Percentiles rank a stretch among this genome's conserved stretches.
These are phyloP conservation scores for Mallotus villosus DNA, from an alignment of 2,797 vertebrate genomes.

Conservation along the genomic window DNA sequence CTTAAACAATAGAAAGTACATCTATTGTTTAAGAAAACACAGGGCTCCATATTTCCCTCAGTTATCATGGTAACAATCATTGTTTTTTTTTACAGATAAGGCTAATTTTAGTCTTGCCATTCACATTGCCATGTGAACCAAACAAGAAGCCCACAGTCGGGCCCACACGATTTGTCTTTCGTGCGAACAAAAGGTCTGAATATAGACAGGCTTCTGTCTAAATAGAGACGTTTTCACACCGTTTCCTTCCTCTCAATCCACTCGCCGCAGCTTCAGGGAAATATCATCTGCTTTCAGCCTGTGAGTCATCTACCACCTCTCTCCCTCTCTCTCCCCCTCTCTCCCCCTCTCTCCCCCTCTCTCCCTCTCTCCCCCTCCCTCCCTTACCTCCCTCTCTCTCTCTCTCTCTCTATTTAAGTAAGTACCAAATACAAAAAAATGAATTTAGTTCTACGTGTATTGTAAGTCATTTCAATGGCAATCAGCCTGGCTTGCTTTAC, in stretches of 20 bases:
- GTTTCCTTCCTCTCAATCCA: slow-evolving; percentile 52
- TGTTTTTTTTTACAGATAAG: background rate
- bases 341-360: no score
- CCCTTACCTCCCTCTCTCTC: no score
- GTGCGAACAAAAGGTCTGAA: slow-evolving; percentile 49
- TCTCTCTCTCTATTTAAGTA: no score
- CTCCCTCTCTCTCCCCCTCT: no score
- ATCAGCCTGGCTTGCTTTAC: background rate
- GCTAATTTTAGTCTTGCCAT: no score
- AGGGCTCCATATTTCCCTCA: background rate
- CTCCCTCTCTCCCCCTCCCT: no score
- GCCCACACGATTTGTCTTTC: slow-evolving; percentile 19
- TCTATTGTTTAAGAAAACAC: no score
- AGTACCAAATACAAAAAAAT: no score
- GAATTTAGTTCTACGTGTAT: no score
- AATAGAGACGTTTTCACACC: slow-evolving; percentile 34
- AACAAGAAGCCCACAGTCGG: slow-evolving; percentile 16
- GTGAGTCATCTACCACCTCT: no score
- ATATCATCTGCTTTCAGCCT: no score
- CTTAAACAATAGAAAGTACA: background rate
- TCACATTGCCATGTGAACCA: slow-evolving; percentile 9
- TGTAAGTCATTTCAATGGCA: background rate
- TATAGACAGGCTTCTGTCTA: slow-evolving; percentile 38
- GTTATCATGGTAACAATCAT: slow-evolving; percentile 6
- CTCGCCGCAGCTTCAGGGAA: slow-evolving; percentile 23